Evolutionary conservation across 2,888 invertebrate species (phyloP), one percentile per base, ranked within the genome.

Genomic region (Camponotus fellah): DNA sequence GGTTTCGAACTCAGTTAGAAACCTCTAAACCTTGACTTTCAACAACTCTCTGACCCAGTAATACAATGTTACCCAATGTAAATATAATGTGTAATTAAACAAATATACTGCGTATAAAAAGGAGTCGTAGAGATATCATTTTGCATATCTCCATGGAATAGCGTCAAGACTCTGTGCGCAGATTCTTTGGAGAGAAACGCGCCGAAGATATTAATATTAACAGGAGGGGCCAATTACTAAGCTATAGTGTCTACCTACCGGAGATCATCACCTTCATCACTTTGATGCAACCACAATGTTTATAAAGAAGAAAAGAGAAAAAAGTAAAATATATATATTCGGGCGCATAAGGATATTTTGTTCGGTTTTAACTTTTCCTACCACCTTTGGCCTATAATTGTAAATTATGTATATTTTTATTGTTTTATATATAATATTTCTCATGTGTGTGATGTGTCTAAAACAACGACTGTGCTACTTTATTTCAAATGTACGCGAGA

Each of bases 1-100:
- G 99, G 99, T 62, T 99, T 99, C 95, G 99, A 99, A 95, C 96
- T 99, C 89, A 98, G 98, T 95, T 98, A 97, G 96, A 86, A 34
- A 77, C 8, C 76, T 49, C 32, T 21, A 9, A 26, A 40, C n/a
- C 43, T 58, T 17, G 32, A 46, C 12, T 43, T 21, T 12, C 21
- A n/a, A 6, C 46, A 49, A 68, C 37, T 76, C 32, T 46, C 83
- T 56, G 17, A 88, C 71, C 46, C 71, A 66, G 85, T 32, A 46
- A 46, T 46, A 46, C 43, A 46, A 46, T 46, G 43, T 46, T 46
- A 12, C 43, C 12, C 43, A 46, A 12, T 89, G 81, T 88, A 85
- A 56, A 87, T 88, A 91, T 6, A 43, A 62, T 46, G 34, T 68
- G n/a, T 60, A 56, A 65, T n/a, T 75, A 14, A 3, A 17, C 12